Evolutionary conservation across 2,888 invertebrate genomes (phyloP).

Genomic region (Nematopogon swammerdamellus): DNA sequence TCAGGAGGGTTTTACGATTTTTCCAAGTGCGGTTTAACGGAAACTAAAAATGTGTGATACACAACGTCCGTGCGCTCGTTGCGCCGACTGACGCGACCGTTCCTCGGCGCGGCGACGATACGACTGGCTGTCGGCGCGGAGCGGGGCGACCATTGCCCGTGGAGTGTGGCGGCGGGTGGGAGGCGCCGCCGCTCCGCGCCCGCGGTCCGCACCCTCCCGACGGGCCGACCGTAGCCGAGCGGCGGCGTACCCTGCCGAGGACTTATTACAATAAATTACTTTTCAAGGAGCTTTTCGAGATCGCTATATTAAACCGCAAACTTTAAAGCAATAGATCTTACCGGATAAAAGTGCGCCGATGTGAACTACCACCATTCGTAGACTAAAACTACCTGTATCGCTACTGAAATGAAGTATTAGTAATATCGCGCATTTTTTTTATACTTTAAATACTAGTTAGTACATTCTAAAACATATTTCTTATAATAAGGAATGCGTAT

Average conservation of each 20-base stretch:
- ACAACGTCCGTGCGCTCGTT: constrained; percentile 36
- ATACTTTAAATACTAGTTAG: too few relatives aligned
- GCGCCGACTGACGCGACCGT: constrained; percentile 49
- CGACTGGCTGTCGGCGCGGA: constrained; percentile 29
- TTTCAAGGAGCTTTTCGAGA: constrained; percentile 45
- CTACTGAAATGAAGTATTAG: background rate
- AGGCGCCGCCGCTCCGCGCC: too few relatives aligned
- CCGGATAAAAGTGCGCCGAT: background rate
- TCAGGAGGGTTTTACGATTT: too few relatives aligned
- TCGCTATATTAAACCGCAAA: constrained; percentile 34
- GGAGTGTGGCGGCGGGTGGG: too few relatives aligned
- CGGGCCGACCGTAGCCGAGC: constrained; percentile 43
- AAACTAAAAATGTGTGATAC: constrained; percentile 27
- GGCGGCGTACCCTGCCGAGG: constrained; percentile 51
- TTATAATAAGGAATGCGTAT: too few relatives aligned
- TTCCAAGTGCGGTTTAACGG: constrained; percentile 9
- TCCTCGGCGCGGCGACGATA: constrained; percentile 43
- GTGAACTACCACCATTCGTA: too few relatives aligned
- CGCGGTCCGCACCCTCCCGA: constrained; percentile 10
- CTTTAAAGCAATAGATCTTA: constrained; percentile 17
- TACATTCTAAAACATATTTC: too few relatives aligned
- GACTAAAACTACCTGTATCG: background rate
- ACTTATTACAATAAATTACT: constrained; percentile 54
- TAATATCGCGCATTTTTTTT: too few relatives aligned
- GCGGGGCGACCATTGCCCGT: background rate